Conservation (phyloP, 2,113 vertebrate species). For the Halcyon senegalensis region DNA sequence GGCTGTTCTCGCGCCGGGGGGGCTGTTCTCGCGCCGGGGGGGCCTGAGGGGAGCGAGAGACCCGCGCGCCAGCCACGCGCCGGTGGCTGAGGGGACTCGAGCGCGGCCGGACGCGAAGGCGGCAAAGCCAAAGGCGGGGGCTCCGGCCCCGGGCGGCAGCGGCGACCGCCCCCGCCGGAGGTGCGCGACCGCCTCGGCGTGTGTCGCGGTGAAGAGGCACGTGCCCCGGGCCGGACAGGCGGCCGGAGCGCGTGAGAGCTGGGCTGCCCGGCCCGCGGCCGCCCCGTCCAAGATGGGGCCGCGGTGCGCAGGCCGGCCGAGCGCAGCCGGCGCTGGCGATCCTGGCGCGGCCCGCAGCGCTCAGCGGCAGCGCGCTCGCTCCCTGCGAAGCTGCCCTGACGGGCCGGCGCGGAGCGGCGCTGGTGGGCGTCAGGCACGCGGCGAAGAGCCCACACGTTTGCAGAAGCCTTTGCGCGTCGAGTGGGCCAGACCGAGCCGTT, state of each 20-base stretch:
- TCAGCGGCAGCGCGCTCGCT: not conserved
- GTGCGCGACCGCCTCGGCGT: too few relatives aligned
- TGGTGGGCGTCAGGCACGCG: not conserved
- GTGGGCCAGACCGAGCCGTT: not conserved
- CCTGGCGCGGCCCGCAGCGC: not conserved
- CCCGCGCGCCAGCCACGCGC: too few relatives aligned
- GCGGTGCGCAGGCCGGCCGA: not conserved
- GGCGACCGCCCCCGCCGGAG: too few relatives aligned
- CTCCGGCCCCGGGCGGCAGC: too few relatives aligned
- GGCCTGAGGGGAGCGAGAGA: too few relatives aligned
- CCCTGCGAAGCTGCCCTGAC: not conserved
- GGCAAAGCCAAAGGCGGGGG: too few relatives aligned
- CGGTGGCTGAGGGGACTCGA: too few relatives aligned
- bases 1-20: too few relatives aligned
- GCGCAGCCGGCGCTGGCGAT: accelerated
- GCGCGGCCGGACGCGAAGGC: too few relatives aligned
- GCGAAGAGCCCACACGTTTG: not conserved
- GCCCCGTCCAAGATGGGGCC: not conserved
- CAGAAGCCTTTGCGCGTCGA: not conserved
- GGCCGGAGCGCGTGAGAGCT: too few relatives aligned
- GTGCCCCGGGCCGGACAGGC: not conserved
- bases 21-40: too few relatives aligned
- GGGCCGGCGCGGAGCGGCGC: too few relatives aligned
- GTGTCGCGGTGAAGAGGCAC: not conserved
- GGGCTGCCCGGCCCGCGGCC: not conserved